Base-by-base conservation (phyloP, 2,888 invertebrate genomes). In the Spatulosminthurus flaviceps region DNA sequence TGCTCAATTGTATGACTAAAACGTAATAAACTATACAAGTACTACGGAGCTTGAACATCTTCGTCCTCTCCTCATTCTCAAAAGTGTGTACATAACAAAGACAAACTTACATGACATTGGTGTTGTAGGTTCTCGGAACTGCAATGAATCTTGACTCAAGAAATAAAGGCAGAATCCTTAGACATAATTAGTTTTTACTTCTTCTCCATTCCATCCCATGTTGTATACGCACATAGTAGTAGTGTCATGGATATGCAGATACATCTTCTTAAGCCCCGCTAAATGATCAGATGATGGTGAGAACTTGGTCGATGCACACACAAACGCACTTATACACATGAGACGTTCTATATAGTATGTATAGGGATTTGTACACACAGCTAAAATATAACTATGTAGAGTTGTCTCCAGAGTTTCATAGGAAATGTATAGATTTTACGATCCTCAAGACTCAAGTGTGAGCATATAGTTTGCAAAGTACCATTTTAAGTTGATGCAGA, bases 101-200 rank as follows among this genome's bases (percentile, higher is more conserved):
- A 42, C n/a, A 4, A 51, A 73, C 73, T 73, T 73, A 73, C 73
- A 41, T 43, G 73, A 73, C 60, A 51, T 26, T 73, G 22, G 43
- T 22, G n/a, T n/a, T n/a, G 28, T 11, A 73, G 11, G 43, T 5
- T n/a, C n/a, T n/a, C n/a, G 73, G 42, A 41, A 26, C 11, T 28
- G 28, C 22, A 73, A 24, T 26, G 26, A 51, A 73, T 69, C 69
- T 22, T 64, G 64, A 26, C 24, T 34, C 51, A 60, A 73, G 73
- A 42, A 42, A 71, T 71, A 71, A 41, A 71, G 71, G 29, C 60
- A 73, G 43, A 64, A 22, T 73, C 28, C 22, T 22, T 73, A 26
- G 41, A 41, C 73, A 73, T 73, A 73, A 73, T 73, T 73, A 73
- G 73, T 73, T 73, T 9, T 42, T 73, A 24, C 60, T 51, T 22